phyloP scores from a whole-genome alignment of 2,113 vertebrate species.

The Hiodon alosoides region DNA sequence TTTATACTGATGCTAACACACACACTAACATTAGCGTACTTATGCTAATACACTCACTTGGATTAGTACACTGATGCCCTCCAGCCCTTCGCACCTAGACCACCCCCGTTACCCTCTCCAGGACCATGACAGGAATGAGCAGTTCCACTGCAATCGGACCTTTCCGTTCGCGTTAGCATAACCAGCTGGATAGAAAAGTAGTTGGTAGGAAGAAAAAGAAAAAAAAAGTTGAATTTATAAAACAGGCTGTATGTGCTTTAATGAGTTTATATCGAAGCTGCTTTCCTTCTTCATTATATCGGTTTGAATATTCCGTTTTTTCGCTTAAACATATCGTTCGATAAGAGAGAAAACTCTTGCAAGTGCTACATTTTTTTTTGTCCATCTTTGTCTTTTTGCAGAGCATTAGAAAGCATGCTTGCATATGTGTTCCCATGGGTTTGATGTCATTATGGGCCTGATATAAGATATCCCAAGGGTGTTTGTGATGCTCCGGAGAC shows the following conservation, averaged over 20 bases:
- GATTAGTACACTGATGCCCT: too few relatives aligned
- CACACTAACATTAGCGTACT: too few relatives aligned
- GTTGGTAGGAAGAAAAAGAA: constrained; percentile 47
- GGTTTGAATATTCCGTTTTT: constrained; percentile 52
- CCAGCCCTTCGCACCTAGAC: constrained; percentile 23
- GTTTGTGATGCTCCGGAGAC: constrained; percentile 46
- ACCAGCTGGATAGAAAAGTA: constrained; percentile 60
- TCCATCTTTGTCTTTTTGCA: constrained; percentile 49
- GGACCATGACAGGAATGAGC: constrained; percentile 45
- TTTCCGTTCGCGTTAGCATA: constrained; percentile 63
- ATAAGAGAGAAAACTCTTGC: constrained; percentile 52
- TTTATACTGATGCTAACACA: too few relatives aligned
- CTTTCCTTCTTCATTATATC: constrained; percentile 76
- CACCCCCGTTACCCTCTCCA: constrained; percentile 24
- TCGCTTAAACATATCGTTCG: constrained; percentile 31
- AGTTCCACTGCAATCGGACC: constrained; percentile 63
- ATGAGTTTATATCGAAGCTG: constrained; percentile 93
- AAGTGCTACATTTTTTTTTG: constrained; percentile 63
- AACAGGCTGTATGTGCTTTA: constrained; percentile 82
- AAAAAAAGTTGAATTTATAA: constrained; percentile 42
- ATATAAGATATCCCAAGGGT: constrained; percentile 53
- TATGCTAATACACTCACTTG: too few relatives aligned
- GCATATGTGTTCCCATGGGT: constrained; percentile 64
- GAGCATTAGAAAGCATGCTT: constrained; percentile 70
- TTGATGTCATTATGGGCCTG: constrained; percentile 56